Evolutionary conservation across 2,113 vertebrate genomes (phyloP), one percentile per base, ranked within the genome.

Genomic region (Salminus brasiliensis): DNA sequence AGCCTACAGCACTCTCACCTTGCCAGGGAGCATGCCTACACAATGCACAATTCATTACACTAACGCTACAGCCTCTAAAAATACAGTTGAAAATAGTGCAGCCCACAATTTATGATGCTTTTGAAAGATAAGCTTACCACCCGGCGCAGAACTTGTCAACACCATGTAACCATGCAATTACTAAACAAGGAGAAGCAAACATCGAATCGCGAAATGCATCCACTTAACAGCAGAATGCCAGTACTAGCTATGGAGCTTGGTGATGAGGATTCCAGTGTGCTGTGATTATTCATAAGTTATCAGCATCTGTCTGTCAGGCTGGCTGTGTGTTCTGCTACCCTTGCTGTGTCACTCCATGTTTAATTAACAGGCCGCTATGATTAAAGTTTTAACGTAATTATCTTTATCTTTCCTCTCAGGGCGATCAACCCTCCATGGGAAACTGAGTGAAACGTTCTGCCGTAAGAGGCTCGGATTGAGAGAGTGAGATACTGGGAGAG

Each of bases 301-400:
- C n/a, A 76, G 78, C 76, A 80, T 85, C 80, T 25, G 76, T 87
- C 81, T 79, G 80, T 69, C 70, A 74, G 79, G 74, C 55, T 74
- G 66, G 82, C 86, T 84, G 59, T 67, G 73, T 78, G 52, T 81
- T 84, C 87, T 83, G 62, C 73, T 88, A 89, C 88, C 55, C 88
- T 90, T 87, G 85, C 89, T 84, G 6, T 71, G 78, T 72, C 10
- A 72, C 86, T 89, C 85, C 72, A 73, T 83, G 92, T 92, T 92
- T 93, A 93, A 94, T 93, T 92, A 93, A 88, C 81, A 43, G 81
- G 43, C 68, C 27, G 82, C 83, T 86, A 86, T 90, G 88, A 93
- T 91, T 92, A 84, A 88, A 91, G 87, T 91, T 93, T 91, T 89
- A 90, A 90, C 89, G 89, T 92, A 90, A 92, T 93, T 93, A 90